Evolutionary conservation across 2,113 vertebrate species (phyloP).

Genomic region (Eleginops maclovinus): DNA sequence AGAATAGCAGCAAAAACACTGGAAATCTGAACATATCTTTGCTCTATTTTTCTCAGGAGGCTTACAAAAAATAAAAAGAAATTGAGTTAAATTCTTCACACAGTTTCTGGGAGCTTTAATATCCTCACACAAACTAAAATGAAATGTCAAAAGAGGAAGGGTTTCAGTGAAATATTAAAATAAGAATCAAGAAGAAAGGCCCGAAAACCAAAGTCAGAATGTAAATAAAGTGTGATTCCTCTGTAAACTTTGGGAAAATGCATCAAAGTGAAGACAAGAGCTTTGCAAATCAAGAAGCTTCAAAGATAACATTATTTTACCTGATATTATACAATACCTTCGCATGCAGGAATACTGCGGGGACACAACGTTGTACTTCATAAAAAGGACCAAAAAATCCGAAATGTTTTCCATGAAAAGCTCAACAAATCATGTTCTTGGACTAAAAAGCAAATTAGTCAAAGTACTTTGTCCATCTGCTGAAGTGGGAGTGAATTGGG

Average conservation of each 20-base stretch:
- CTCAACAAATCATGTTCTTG: conserved; percentile 26
- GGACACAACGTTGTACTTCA: not conserved
- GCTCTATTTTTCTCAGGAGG: conserved; percentile 31
- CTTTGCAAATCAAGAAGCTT: not conserved
- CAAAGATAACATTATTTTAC: not conserved
- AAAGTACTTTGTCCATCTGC: conserved; percentile 15
- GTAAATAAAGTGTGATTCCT: conserved; percentile 48
- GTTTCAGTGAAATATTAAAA: conserved; percentile 41
- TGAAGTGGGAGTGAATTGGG: conserved; percentile 30
- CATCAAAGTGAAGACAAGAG: conserved; percentile 14
- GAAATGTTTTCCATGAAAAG: not conserved
- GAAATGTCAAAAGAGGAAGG: conserved; percentile 2
- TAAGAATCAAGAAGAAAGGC: conserved; percentile 35
- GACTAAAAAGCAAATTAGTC: conserved; percentile 29
- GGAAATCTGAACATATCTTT: conserved; percentile 19
- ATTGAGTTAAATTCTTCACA: conserved; percentile 14
- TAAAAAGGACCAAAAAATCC: too few species aligned
- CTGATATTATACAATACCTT: not conserved
- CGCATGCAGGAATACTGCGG: not conserved
- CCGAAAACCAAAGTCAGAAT: not conserved
- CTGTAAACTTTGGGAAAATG: conserved; percentile 31
- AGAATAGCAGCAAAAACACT: conserved; percentile 5
- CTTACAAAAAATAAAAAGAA: conserved; percentile 17
- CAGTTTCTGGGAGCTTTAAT: conserved; percentile 24
- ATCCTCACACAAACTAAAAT: conserved; percentile 43